Evolutionary conservation across 2,888 invertebrate species (phyloP).

Genomic region (Epinotia bilunana): DNA sequence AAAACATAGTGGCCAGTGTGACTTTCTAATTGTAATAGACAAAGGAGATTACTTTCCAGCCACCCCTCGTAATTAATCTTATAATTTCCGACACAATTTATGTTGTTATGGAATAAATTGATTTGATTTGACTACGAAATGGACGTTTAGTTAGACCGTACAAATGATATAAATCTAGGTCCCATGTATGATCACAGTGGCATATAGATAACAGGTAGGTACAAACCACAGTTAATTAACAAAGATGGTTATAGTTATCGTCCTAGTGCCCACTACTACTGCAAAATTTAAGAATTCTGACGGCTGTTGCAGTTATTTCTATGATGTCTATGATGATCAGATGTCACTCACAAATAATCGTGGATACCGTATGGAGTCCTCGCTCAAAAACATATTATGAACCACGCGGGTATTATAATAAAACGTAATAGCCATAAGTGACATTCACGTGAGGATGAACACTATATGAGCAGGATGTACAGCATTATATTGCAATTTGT

Average conservation of each 20-base stretch:
- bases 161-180: neutral
- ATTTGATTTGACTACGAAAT: no score
- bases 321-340: no score
- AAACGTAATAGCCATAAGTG: conserved; percentile 18
- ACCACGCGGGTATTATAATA: neutral
- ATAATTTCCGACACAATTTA: no score
- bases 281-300: neutral
- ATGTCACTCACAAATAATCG: neutral
- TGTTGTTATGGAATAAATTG: no score
- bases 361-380: neutral
- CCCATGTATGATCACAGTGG: no score
- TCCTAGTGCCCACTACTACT: no score
- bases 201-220: neutral
- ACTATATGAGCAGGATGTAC: conserved; percentile 29
- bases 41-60: no score
- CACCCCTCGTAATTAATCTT: no score
- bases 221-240: neutral
- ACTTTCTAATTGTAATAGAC: no score
- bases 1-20: no score
- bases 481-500: conserved; percentile 29
- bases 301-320: neutral
- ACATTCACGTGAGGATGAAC: conserved; percentile 4
- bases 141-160: neutral
- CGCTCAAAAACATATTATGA: neutral
- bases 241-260: no score